Evolutionary conservation across 1,140 invertebrate species (phyloP).

Genomic region (Drosophila nannoptera): DNA sequence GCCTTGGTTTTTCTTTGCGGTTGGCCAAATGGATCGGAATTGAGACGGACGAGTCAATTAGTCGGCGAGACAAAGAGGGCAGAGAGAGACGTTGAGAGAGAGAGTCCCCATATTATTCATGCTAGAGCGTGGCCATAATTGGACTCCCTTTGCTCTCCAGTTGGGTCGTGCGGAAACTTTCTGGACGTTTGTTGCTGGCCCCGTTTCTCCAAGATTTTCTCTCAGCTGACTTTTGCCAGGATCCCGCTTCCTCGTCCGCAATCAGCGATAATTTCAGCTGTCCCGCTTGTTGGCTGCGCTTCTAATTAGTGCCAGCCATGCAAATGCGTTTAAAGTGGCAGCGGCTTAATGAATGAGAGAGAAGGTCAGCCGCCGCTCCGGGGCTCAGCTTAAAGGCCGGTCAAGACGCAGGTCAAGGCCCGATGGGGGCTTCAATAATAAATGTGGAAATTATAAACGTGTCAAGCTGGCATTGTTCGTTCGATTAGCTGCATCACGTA

Average conservation of each 20-base stretch:
- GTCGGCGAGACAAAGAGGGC: constrained; percentile 3
- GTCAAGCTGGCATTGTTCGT: background rate
- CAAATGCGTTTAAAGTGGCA: constrained; percentile 50
- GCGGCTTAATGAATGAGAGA: too few relatives aligned
- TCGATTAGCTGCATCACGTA: background rate
- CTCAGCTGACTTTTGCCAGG: background rate
- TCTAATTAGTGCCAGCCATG: constrained; percentile 29
- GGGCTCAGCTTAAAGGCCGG: background rate
- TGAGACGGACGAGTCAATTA: constrained; percentile 1
- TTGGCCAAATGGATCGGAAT: constrained; percentile 15
- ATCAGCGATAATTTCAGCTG: constrained; percentile 2
- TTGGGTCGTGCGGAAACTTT: constrained; percentile 50
- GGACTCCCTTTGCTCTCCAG: constrained; percentile 13
- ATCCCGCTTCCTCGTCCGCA: background rate
- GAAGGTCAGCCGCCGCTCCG: background rate
- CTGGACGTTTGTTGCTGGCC: constrained; percentile 58
- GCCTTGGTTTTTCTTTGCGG: constrained; percentile 6
- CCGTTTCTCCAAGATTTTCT: constrained; percentile 5
- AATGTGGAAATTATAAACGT: constrained; percentile 34
- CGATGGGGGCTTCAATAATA: constrained; percentile 49
- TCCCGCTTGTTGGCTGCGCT: background rate
- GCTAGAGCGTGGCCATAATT: too few relatives aligned
- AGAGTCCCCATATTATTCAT: too few relatives aligned
- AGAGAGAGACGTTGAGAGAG: too few relatives aligned
- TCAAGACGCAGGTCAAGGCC: constrained; percentile 19